These are phyloP conservation scores for Microtus agrestis DNA, from an alignment of 2,797 vertebrate genomes.

Conservation along the genomic window DNA sequence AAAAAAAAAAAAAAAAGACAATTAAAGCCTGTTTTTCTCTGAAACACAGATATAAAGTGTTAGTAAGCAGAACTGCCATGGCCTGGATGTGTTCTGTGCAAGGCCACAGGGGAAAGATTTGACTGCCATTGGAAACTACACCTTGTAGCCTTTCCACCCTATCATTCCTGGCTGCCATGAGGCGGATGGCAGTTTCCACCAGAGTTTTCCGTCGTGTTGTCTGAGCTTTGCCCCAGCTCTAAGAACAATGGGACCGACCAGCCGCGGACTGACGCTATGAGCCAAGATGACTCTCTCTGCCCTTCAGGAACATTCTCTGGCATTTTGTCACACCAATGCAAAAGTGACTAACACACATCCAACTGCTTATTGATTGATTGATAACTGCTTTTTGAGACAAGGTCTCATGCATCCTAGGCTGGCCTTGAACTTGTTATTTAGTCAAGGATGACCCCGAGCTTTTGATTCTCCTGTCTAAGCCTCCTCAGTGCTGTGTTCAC, in stretches of 20 bases:
- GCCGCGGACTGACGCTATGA: neutral
- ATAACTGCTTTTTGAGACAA: neutral
- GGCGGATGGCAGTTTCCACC: neutral
- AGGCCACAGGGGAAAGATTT: neutral
- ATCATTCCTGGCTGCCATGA: neutral
- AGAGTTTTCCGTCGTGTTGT: neutral
- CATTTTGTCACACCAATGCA: neutral
- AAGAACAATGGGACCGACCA: neutral
- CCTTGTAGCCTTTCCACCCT: neutral
- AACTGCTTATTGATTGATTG: neutral
- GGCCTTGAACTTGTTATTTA: neutral
- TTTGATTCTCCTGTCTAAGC: neutral
- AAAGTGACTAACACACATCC: neutral
- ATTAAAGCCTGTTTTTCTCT: neutral
- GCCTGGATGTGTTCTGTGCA: neutral
- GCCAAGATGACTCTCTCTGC: neutral
- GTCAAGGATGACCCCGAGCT: neutral
- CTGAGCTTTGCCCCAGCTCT: neutral
- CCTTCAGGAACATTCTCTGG: neutral
- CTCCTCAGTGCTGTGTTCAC: neutral
- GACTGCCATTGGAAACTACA: neutral
- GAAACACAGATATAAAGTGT: constrained; percentile 36
- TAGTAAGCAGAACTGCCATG: neutral
- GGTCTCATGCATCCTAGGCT: neutral
- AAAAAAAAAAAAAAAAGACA: neutral